Evolutionary conservation across 1,140 invertebrate genomes (phyloP), one percentile per base, ranked within the genome.

Genomic region (Listronotus oregonensis): DNA sequence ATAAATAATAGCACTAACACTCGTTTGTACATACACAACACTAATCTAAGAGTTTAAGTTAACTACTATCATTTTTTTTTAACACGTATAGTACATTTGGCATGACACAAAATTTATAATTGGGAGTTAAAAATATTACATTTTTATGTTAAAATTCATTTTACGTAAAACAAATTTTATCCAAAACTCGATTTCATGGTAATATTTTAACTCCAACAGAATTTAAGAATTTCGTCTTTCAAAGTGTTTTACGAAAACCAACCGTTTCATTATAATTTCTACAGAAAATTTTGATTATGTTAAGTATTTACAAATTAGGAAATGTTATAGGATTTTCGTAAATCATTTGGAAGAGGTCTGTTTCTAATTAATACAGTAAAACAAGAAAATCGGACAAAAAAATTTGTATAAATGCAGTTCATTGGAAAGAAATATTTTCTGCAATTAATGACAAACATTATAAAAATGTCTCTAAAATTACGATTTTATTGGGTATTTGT

Each of bases 1-100:
- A 37, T 47, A 32, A 46, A 63, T 55, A 56, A 44, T 43, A 62
- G 64, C 68, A 72, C 66, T 62, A 74, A 70, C 73, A 75, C 72
- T 52, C 44, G 47, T 14, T 75, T 76, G 73, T 77, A 78, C 77
- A 77, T 77, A 75, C 75, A 78, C 75, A 73, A 78, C 77, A 78
- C 69, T 73, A 77, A 78, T 64, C 55, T 61, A 66, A 37, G 56
- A 65, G 66, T 74, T 56, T 54, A 37, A 8, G 34, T 37, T 66
- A 11, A 59, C 11, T 44, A 52, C 50, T 49, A 61, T 56, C 54
- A 59, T 60, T 71, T 52, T 46, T 49, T 69, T 55, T 51, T 73
- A 75, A 74, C 71, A 74, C 74, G 66, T 65, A 76, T 76, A 66
- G 70, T 76, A 77, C 76, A 78, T 78, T 78, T 78, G 77, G 77